Evolutionary conservation across 2,797 vertebrate species (phyloP), one percentile per base, ranked within the genome.

Genomic region (Anguilla anguilla): DNA sequence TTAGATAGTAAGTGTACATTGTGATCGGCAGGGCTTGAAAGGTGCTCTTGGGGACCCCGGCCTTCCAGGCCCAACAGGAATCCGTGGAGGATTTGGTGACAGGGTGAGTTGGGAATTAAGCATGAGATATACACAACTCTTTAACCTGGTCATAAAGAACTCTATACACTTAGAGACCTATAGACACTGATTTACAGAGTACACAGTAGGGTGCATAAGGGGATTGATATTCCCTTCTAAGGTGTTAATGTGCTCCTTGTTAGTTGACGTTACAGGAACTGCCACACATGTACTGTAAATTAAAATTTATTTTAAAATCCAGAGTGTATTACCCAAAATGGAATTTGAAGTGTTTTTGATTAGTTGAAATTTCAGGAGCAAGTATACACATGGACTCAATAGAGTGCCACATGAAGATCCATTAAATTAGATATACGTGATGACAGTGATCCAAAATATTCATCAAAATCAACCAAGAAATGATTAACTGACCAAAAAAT

Each of bases 11-110:
- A 81, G 35, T 55, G 35, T 86, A 53, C 35, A 4, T 31, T 88
- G n/a, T 91, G 72, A 87, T 72, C 79, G 90, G 31, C 92, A 99
- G 99, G 98, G 99, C 51, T 93, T 90, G 61, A 98, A 97, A 91
- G 99, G 99, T 90, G 96, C 93, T 87, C 88, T 96, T 2, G 99
- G 98, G 0, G 98, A 99, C 87, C 95, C 97, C 0, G 98, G 99
- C 61, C 96, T 99, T 88, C 97, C 98, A 0, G 98, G 99, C n/a
- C 98, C 99, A 0, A 99, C 98, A 0, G 98, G 98, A 91, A 95
- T 99, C 91, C 97, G 98, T 77, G 98, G 99, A 25, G 96, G 95
- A 43, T 92, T 96, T 69, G 99, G 99, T 0, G 97, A 99, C 88
- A 96, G 96, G 96, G 99, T 99, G 95, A 97, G 98, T 95, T n/a